Percentiles rank a stretch among this genome's conserved stretches.
These are phyloP conservation scores for Araneus ventricosus DNA, from an alignment of 1,140 invertebrate genomes.

Conservation along the genomic window DNA sequence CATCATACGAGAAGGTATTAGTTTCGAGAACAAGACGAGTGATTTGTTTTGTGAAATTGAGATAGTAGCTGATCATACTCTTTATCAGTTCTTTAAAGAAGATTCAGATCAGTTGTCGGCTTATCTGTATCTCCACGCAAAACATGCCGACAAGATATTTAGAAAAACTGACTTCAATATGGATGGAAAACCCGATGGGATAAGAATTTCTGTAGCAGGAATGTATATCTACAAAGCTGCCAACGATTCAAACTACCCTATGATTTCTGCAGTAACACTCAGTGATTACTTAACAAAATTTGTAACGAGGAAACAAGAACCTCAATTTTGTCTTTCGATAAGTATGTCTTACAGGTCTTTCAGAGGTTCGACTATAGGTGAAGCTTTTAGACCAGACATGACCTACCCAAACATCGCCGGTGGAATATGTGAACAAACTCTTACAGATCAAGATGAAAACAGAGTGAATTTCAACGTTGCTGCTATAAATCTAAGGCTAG, in stretches of 20 bases:
- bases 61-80: conserved; percentile 57
- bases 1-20: background rate
- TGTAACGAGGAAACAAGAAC: conserved; percentile 15
- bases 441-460: background rate
- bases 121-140: conserved; percentile 58
- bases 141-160: conserved; percentile 56
- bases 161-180: conserved; percentile 57
- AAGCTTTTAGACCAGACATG: conserved; percentile 45
- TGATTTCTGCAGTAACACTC: background rate
- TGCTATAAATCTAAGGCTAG: background rate
- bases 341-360: conserved; percentile 17
- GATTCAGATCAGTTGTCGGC: conserved; percentile 15
- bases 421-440: conserved; percentile 47
- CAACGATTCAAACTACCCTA: conserved; percentile 42
- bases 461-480: conserved; percentile 22
- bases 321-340: conserved; percentile 53
- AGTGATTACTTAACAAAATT: conserved; percentile 31
- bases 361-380: conserved; percentile 5
- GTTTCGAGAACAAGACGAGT: background rate
- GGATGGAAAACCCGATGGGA: conserved; percentile 50
- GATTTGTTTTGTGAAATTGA: conserved; percentile 65
- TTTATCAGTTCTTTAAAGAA: conserved; percentile 13
- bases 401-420: background rate
- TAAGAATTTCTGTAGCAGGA: conserved; percentile 35
- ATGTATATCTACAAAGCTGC: conserved; percentile 54